phyloP scores from a whole-genome alignment of 2,888 invertebrate genomes.

The Temnothorax unifasciatus region DNA sequence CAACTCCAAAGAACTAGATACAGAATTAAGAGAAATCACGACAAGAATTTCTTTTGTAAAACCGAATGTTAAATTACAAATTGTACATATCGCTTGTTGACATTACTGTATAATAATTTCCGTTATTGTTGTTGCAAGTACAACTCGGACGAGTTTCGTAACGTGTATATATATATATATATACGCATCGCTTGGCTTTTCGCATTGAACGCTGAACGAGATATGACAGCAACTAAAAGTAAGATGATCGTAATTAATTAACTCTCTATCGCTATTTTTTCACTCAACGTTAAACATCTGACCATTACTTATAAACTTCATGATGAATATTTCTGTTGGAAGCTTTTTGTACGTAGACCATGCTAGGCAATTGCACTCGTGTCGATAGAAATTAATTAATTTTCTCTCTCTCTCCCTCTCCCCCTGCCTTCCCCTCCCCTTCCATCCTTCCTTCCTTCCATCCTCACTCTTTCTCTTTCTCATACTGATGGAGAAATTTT shows the following conservation, averaged over 20 bases:
- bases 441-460: too few relatives aligned
- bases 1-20: constrained; percentile 6
- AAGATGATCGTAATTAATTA: neutral
- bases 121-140: neutral
- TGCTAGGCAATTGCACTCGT: neutral
- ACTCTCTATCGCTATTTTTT: neutral
- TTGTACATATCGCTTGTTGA: neutral
- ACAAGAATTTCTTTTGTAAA: neutral
- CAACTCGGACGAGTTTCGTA: neutral
- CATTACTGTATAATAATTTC: neutral
- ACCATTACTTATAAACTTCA: neutral
- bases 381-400: neutral
- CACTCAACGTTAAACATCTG: neutral
- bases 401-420: neutral
- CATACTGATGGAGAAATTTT: neutral
- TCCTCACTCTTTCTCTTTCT: neutral
- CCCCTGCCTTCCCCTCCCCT: too few relatives aligned
- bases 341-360: neutral
- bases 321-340: neutral
- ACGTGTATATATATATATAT: neutral
- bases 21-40: neutral
- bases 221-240: neutral
- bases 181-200: neutral
- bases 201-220: neutral
- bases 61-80: neutral